Percentiles rank a stretch among this genome's conserved stretches.
phyloP scores from a whole-genome alignment of 2,888 invertebrate genomes.

The Drosophila niveifrons region DNA sequence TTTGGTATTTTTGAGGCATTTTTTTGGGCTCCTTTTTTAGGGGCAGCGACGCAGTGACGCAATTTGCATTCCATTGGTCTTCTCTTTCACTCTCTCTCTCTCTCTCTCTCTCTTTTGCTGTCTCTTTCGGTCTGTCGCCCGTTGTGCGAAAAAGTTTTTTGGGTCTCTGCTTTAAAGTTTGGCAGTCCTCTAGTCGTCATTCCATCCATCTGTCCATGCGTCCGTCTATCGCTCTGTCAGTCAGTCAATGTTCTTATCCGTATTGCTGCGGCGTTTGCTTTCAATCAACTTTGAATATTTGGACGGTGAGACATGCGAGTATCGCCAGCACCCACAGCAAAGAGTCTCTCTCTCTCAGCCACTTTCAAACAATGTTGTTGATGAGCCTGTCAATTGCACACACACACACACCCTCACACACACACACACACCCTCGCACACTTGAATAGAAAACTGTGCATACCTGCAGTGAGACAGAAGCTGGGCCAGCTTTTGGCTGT shows the following conservation, averaged over 20 bases:
- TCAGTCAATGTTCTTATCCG: conserved; percentile 18
- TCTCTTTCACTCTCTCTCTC: not conserved
- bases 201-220: not conserved
- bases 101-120: not conserved
- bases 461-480: conserved; percentile 22
- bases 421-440: conserved; percentile 12
- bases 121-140: conserved; percentile 6
- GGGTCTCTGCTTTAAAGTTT: conserved; percentile 68
- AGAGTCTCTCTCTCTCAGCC: conserved; percentile 52
- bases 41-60: conserved; percentile 58
- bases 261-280: conserved; percentile 60
- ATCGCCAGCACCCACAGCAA: too few relatives aligned
- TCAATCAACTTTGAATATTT: conserved; percentile 68
- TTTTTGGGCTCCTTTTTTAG: conserved; percentile 57
- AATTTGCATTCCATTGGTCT: conserved; percentile 47
- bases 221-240: not conserved
- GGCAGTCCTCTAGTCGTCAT: conserved; percentile 47
- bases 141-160: conserved; percentile 51
- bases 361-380: conserved; percentile 74
- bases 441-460: not conserved
- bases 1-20: conserved; percentile 56
- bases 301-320: conserved; percentile 37
- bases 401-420: conserved; percentile 35
- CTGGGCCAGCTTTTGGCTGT: conserved; percentile 50
- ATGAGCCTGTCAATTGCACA: conserved; percentile 74